Conservation (phyloP, 2,797 vertebrate species). For the Manis crassicaudata region DNA sequence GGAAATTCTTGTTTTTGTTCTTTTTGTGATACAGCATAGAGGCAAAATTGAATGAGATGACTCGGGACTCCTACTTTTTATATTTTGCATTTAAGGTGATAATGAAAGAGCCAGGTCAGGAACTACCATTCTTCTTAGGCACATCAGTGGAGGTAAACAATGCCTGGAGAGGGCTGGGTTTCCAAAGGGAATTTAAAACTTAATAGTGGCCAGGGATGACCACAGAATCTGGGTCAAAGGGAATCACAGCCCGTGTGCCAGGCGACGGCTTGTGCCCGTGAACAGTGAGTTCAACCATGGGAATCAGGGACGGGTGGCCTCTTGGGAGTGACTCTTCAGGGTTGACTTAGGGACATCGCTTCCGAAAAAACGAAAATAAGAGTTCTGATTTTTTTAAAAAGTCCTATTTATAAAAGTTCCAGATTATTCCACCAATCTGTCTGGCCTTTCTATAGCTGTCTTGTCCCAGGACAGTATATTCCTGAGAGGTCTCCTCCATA, state of each 20-base stretch:
- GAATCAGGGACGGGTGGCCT: not conserved
- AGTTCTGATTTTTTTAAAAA: not conserved
- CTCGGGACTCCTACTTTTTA: not conserved
- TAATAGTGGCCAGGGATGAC: not conserved
- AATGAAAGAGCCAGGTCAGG: not conserved
- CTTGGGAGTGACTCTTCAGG: not conserved
- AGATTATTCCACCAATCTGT: not conserved
- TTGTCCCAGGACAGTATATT: not conserved
- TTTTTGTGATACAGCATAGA: not conserved
- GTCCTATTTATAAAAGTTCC: not conserved
- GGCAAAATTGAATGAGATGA: not conserved
- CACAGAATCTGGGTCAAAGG: not conserved
- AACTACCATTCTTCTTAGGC: not conserved
- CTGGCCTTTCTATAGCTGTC: not conserved
- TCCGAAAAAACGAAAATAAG: not conserved
- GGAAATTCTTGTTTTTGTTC: not conserved
- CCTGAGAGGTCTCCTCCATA: not conserved
- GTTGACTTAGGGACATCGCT: not conserved
- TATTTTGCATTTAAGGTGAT: not conserved
- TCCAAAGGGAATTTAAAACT: not conserved
- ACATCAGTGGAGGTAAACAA: not conserved
- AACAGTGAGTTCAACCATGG: not conserved
- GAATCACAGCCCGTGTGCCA: not conserved
- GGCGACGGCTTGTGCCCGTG: not conserved
- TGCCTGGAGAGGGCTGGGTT: not conserved